Percentiles rank a stretch among this genome's conserved stretches.
These are phyloP conservation scores for Atherix ibis DNA, from an alignment of 2,888 invertebrate genomes.

Conservation along the genomic window DNA sequence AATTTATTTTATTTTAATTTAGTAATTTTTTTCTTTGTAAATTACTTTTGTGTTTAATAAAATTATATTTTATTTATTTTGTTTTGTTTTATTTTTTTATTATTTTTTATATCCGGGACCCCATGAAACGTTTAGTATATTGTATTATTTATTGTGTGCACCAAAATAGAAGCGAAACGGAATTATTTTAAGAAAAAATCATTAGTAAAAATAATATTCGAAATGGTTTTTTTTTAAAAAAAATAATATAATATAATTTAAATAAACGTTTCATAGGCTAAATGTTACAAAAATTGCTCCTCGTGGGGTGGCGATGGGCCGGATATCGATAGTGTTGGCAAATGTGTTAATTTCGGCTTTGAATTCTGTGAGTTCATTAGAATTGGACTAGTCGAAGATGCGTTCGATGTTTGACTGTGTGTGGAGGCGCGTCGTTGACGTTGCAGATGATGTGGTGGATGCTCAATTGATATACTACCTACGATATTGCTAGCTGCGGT, in stretches of 20 bases:
- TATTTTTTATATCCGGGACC: no score
- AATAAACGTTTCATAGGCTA: conserved; percentile 34
- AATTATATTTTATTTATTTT: no score
- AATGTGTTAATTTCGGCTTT: conserved; percentile 30
- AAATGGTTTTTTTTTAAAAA: not conserved
- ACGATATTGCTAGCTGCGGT: conserved; percentile 26
- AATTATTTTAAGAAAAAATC: not conserved
- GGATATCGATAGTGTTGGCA: conserved; percentile 63
- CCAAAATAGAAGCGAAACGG: not conserved
- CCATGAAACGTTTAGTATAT: no score
- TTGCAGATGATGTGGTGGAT: conserved; percentile 23
- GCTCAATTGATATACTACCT: conserved; percentile 29
- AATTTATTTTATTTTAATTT: no score
- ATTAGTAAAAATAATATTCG: not conserved
- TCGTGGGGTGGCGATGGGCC: conserved; percentile 66
- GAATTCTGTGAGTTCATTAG: conserved; percentile 19
- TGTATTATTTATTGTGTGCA: no score
- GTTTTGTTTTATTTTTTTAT: no score
- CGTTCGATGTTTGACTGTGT: conserved; percentile 14
- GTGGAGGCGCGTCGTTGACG: no score
- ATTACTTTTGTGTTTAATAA: no score
- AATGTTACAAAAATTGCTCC: conserved; percentile 32
- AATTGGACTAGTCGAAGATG: conserved; percentile 23
- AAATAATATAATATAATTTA: conserved; percentile 15
- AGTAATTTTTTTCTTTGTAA: no score